Evolutionary conservation across 2,113 vertebrate genomes (phyloP), one percentile per base, ranked within the genome.

Genomic region (Burhinus bistriatus): DNA sequence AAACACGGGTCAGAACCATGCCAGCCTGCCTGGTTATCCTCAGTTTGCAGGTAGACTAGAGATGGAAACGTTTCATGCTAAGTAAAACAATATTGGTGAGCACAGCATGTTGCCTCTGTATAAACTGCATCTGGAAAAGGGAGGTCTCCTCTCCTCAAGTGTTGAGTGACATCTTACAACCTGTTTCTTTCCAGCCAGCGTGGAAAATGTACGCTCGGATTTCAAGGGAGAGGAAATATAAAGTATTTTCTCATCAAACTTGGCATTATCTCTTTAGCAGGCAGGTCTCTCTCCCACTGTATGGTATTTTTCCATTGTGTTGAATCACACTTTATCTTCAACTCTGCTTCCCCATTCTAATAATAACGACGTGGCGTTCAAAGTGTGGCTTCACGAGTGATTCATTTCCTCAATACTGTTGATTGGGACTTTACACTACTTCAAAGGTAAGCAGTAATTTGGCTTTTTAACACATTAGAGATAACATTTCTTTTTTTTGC

Each of bases 361-460:
- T 54, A 87, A 94, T 51, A 92, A 82, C 5, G 9, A 34, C 0
- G 65, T 47, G 89, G 71, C 0, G 1, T 45, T 82, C 15, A 6
- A 76, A 88, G 65, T 7, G 80, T 62, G 68, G 75, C 73, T 64
- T 61, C 7, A 6, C 47, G 9, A 81, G 87, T 51, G 85, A 93
- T 95, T 96, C 51, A 61, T 44, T 89, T 80, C 70, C 92, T 84
- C 69, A 34, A 9, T 5, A 7, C 89, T 16, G 34, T 11, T 84
- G 89, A 93, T 70, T 71, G 77, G 83, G 93, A 49, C 87, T 90
- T 81, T 42, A 15, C 32, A 34, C 21, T 40, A 23, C 77, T 83
- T 87, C 69, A 89, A 93, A 95, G 58, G 49, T 29, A 80, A 84
- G 87, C 87, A 91, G 93, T 70, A 89, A 96, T 97, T 96, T 88